A percentile compares a stretch with the other conserved stretches of the same genome.
phyloP scores from a whole-genome alignment of 1,140 invertebrate genomes.

The Drosophila eugracilis region DNA sequence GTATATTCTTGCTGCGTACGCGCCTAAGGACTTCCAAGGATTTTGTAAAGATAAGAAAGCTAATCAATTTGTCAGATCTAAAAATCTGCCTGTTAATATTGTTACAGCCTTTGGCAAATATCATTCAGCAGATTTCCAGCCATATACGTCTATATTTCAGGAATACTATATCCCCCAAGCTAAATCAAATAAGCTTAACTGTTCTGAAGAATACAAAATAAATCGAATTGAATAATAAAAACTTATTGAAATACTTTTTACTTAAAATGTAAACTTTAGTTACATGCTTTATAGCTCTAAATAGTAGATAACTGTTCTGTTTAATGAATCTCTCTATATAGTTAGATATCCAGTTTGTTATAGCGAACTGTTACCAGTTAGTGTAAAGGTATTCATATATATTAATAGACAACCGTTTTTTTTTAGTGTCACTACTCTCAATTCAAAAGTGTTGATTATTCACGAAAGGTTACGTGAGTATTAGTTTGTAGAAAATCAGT shows the following conservation, averaged over 20 bases:
- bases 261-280: not conserved
- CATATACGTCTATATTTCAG: slow-evolving; percentile 4
- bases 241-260: not conserved
- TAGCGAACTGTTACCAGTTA: slow-evolving; percentile 63
- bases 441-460: slow-evolving; percentile 8
- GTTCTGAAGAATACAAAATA: not conserved
- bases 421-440: slow-evolving; percentile 24
- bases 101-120: slow-evolving; percentile 9
- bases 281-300: not conserved
- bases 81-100: not conserved
- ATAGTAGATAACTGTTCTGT: not conserved
- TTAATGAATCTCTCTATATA: not conserved
- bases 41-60: not conserved
- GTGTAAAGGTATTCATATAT: slow-evolving; percentile 22
- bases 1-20: slow-evolving; percentile 15
- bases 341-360: slow-evolving; percentile 6
- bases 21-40: slow-evolving; percentile 2
- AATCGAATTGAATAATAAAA: not conserved
- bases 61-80: not conserved
- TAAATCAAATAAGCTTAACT: not conserved
- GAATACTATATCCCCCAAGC: not conserved
- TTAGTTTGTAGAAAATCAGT: not conserved
- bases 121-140: slow-evolving; percentile 30
- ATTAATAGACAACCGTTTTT: slow-evolving; percentile 54
- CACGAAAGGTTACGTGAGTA: not conserved